Conservation (phyloP, 2,888 invertebrate species). For the Tricholauxania praeusta region DNA sequence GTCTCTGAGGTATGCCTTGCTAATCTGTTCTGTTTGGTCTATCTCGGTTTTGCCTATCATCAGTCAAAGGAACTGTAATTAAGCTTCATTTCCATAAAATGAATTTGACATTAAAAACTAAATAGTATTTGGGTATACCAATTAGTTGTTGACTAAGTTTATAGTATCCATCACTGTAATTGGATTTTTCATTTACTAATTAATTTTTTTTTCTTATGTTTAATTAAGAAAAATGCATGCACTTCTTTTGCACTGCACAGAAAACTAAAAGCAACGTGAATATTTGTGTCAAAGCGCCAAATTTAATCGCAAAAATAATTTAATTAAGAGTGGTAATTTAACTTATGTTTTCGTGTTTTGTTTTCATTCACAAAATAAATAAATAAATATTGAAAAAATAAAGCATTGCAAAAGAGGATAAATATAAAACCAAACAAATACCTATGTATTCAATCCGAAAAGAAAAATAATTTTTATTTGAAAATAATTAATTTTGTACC, state of each 20-base stretch:
- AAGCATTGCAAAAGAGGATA: no score
- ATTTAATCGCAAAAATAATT: neutral
- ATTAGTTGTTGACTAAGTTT: neutral
- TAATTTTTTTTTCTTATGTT: no score
- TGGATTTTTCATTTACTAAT: no score
- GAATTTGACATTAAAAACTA: neutral
- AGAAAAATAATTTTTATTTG: neutral
- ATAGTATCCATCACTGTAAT: no score
- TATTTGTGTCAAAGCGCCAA: conserved; percentile 12
- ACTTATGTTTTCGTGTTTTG: neutral
- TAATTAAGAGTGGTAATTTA: no score
- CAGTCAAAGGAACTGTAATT: neutral
- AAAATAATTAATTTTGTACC: neutral
- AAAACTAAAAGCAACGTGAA: neutral
- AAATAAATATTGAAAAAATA: no score
- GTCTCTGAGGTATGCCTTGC: neutral
- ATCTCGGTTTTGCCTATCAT: neutral
- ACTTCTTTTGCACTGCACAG: no score
- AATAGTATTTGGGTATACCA: neutral
- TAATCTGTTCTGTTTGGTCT: neutral
- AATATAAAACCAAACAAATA: no score
- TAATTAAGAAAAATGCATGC: no score
- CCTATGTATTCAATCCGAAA: no score
- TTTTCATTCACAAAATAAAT: neutral
- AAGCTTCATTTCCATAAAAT: neutral